Percentiles rank a stretch among this genome's conserved stretches.
Conservation (phyloP, 2,113 vertebrate species). For the Drymodes brunneopygia region DNA sequence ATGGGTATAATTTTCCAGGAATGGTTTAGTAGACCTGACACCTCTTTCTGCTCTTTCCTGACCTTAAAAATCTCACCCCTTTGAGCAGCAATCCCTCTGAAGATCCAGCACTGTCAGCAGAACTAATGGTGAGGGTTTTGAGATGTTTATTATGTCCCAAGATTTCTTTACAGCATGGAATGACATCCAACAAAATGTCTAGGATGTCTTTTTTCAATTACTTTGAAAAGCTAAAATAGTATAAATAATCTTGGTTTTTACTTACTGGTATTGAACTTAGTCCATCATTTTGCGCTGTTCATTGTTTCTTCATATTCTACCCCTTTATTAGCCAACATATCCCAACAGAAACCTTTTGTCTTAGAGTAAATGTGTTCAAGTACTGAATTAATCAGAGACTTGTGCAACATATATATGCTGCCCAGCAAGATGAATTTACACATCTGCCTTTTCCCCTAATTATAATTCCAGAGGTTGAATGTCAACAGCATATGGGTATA, state of each 20-base stretch:
- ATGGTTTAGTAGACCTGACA: neutral
- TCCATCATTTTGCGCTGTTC: neutral
- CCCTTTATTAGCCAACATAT: neutral
- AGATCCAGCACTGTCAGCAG: neutral
- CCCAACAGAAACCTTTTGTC: slow-evolving; percentile 40
- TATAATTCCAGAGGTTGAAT: slow-evolving; percentile 62
- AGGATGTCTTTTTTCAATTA: slow-evolving; percentile 16
- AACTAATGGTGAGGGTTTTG: neutral
- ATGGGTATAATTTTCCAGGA: neutral
- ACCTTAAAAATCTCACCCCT: neutral
- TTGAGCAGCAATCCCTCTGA: slow-evolving; percentile 4
- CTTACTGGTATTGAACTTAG: neutral
- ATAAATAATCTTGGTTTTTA: slow-evolving; percentile 8
- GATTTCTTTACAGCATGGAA: slow-evolving; percentile 21
- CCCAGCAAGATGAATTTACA: slow-evolving; percentile 60
- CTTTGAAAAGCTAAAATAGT: slow-evolving; percentile 22
- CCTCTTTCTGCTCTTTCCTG: neutral
- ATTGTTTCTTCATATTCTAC: slow-evolving; percentile 7
- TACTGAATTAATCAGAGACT: slow-evolving; percentile 37
- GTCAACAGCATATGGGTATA: slow-evolving; percentile 44
- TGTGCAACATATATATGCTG: neutral
- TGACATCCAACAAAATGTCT: slow-evolving; percentile 28
- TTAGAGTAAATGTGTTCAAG: slow-evolving; percentile 22
- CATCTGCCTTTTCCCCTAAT: slow-evolving; percentile 54
- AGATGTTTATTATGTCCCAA: slow-evolving; percentile 20